Conservation (phyloP, 2,113 vertebrate genomes). For the Ageneiosus marmoratus region DNA sequence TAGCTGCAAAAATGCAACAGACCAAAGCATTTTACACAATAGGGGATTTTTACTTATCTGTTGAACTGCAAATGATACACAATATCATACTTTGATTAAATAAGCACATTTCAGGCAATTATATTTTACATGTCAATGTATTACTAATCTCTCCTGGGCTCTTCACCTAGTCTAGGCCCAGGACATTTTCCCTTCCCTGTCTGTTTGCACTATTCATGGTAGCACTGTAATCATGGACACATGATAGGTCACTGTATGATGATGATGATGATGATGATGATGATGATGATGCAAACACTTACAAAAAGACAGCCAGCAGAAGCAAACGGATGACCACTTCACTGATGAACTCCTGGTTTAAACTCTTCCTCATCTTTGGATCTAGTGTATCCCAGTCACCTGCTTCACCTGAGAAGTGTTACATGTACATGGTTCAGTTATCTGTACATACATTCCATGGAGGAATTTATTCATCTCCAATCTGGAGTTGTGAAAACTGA, state of each 20-base stretch:
- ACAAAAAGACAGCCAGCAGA: conserved; percentile 74
- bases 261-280: not conserved
- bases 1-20: not conserved
- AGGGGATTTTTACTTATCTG: not conserved
- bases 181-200: not conserved
- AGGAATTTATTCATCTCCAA: not conserved
- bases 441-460: too few relatives aligned
- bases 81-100: not conserved
- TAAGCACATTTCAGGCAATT: too few relatives aligned
- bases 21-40: not conserved
- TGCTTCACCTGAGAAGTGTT: conserved; percentile 13
- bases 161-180: not conserved
- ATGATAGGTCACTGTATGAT: not conserved
- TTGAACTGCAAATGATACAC: not conserved
- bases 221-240: not conserved
- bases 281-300: conserved; percentile 50
- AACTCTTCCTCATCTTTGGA: conserved; percentile 73
- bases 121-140: not conserved
- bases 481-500: not conserved
- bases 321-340: conserved; percentile 70
- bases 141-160: not conserved
- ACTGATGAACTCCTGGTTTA: conserved; percentile 68
- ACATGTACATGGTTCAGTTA: not conserved
- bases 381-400: conserved; percentile 46
- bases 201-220: not conserved